Evolutionary conservation across 23 tunicate genomes (phyloP).

Genomic region (Styela clava): DNA sequence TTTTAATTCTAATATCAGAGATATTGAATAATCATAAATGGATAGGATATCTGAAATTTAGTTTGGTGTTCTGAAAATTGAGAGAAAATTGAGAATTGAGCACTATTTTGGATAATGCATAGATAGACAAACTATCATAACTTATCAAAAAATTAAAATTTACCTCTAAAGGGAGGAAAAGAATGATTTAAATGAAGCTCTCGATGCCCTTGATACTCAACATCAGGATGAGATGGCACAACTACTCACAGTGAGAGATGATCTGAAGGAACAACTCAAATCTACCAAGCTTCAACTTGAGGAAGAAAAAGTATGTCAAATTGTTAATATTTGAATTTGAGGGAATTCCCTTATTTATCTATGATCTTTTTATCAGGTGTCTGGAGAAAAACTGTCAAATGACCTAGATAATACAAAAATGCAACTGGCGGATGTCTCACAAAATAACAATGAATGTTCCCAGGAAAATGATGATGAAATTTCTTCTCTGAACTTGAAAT

Average conservation of each 20-base stretch:
- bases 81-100: too few species aligned
- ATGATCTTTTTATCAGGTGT: background rate
- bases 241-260: constrained; percentile 44
- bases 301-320: constrained; percentile 7
- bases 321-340: too few species aligned
- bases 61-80: too few species aligned
- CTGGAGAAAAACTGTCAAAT: background rate
- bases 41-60: too few species aligned
- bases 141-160: too few species aligned
- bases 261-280: constrained; percentile 31
- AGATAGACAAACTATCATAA: too few species aligned
- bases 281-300: constrained; percentile 4
- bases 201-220: constrained; percentile 65
- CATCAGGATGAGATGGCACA: constrained; percentile 79
- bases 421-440: background rate
- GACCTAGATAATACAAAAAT: background rate
- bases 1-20: too few species aligned
- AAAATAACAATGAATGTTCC: background rate
- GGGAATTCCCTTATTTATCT: background rate
- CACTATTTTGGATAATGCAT: too few species aligned
- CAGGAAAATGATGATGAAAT: background rate
- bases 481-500: background rate
- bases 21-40: too few species aligned
- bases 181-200: constrained; percentile 42
- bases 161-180: constrained; percentile 80